These are phyloP conservation scores for Vanessa atalanta DNA, from an alignment of 1,140 invertebrate species.

Conservation along the genomic window DNA sequence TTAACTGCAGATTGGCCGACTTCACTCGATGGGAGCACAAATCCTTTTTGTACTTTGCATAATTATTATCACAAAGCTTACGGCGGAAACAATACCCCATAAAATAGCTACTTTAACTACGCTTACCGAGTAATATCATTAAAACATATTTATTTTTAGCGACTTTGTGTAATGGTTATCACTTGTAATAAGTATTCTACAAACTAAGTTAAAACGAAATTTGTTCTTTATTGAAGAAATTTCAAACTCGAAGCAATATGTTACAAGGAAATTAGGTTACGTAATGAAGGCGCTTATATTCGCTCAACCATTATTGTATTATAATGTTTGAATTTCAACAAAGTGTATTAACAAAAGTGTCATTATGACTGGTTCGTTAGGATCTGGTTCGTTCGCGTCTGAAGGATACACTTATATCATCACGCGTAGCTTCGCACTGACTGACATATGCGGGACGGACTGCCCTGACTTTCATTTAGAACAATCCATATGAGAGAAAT, in stretches of 20 bases:
- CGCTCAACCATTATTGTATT: not conserved
- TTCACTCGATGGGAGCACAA: too few species aligned
- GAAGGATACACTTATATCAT: too few species aligned
- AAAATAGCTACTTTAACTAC: not conserved
- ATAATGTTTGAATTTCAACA: not conserved
- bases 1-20: too few species aligned
- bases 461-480: too few species aligned
- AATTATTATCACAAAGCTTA: too few species aligned
- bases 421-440: too few species aligned
- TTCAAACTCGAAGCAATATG: constrained; percentile 2
- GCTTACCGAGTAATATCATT: not conserved
- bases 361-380: not conserved
- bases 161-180: constrained; percentile 9
- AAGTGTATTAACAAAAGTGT: constrained; percentile 5
- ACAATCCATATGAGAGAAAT: too few species aligned
- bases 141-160: constrained; percentile 9
- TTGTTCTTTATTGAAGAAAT: constrained; percentile 16
- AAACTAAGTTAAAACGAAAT: constrained; percentile 13
- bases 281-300: constrained; percentile 12
- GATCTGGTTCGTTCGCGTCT: not conserved
- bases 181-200: not conserved
- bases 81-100: not conserved
- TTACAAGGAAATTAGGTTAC: constrained; percentile 17
- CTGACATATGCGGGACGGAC: too few species aligned
- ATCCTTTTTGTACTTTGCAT: too few species aligned